These are phyloP conservation scores for Achroia grisella DNA, from an alignment of 1,140 invertebrate species.

Conservation along the genomic window DNA sequence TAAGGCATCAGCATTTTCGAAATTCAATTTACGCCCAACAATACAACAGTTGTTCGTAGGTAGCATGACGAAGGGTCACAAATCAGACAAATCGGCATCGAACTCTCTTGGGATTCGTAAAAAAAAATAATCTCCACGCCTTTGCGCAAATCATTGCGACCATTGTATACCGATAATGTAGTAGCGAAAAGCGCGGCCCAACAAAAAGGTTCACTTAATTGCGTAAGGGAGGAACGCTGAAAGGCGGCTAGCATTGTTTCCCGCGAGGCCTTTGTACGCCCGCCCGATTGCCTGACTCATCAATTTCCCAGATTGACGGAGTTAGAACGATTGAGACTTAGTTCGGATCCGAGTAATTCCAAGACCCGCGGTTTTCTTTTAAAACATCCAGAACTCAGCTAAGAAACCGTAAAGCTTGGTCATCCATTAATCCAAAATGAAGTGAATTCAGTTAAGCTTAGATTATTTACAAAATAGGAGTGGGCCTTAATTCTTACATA, in stretches of 20 bases:
- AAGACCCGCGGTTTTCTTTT: slow-evolving; percentile 11
- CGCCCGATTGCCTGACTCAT: slow-evolving; percentile 53
- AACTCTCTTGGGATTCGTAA: slow-evolving; percentile 24
- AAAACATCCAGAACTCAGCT: too few species aligned
- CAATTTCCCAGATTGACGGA: slow-evolving; percentile 58
- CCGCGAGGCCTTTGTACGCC: slow-evolving; percentile 48
- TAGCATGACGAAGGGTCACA: slow-evolving; percentile 48
- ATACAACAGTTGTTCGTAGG: slow-evolving; percentile 31
- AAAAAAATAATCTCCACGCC: slow-evolving; percentile 51
- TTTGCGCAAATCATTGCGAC: slow-evolving; percentile 65
- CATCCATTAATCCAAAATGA: slow-evolving; percentile 12
- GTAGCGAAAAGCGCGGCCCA: slow-evolving; percentile 45
- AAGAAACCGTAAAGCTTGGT: background rate
- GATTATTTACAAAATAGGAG: too few species aligned
- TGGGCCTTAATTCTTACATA: too few species aligned
- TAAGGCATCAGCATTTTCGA: slow-evolving; percentile 1
- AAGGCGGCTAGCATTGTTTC: slow-evolving; percentile 57
- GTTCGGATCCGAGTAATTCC: slow-evolving; percentile 36
- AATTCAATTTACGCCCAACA: slow-evolving; percentile 31
- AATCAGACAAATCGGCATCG: slow-evolving; percentile 38
- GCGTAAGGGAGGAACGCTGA: slow-evolving; percentile 53
- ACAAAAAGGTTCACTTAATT: slow-evolving; percentile 70
- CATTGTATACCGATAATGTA: slow-evolving; percentile 68
- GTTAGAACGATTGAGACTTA: slow-evolving; percentile 43
- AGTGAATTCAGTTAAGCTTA: background rate